Conservation (phyloP, 2,113 vertebrate genomes). For the Scytalopus superciliaris region DNA sequence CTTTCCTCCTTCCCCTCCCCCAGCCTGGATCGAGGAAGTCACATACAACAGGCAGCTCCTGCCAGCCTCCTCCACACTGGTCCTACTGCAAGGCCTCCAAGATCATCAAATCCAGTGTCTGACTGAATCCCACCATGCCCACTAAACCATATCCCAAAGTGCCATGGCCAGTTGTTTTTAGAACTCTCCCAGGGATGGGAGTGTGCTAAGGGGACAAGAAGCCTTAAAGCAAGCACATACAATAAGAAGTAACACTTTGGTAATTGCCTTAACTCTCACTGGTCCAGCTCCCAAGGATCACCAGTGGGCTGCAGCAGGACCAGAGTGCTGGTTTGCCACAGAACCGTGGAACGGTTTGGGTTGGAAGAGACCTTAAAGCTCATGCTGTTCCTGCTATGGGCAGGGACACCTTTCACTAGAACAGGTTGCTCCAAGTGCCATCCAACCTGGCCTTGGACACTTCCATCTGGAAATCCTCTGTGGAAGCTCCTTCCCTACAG, state of each 20-base stretch:
- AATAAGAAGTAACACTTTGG: not conserved
- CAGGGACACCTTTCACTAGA: not conserved
- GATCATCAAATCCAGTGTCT: not conserved
- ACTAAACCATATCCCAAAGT: not conserved
- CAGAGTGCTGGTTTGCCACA: not conserved
- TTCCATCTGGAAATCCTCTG: not conserved
- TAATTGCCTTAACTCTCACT: not conserved
- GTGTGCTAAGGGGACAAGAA: not conserved
- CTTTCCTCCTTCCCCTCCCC: not conserved
- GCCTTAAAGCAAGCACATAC: not conserved
- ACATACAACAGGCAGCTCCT: not conserved
- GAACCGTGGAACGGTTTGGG: not conserved
- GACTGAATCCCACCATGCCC: not conserved
- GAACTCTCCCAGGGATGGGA: not conserved
- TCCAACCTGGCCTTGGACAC: not conserved
- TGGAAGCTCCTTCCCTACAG: not conserved
- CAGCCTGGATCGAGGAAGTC: accelerated
- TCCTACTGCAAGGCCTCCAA: not conserved
- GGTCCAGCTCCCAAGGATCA: accelerated
- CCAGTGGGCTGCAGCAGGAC: not conserved
- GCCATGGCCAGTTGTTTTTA: not conserved
- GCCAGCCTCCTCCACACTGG: not conserved
- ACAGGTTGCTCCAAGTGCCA: not conserved
- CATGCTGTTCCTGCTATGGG: not conserved
- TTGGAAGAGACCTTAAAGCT: not conserved